A percentile compares a stretch with the other conserved stretches of the same genome.
phyloP scores from a whole-genome alignment of 2,888 invertebrate genomes.

The Epiblema foenella region DNA sequence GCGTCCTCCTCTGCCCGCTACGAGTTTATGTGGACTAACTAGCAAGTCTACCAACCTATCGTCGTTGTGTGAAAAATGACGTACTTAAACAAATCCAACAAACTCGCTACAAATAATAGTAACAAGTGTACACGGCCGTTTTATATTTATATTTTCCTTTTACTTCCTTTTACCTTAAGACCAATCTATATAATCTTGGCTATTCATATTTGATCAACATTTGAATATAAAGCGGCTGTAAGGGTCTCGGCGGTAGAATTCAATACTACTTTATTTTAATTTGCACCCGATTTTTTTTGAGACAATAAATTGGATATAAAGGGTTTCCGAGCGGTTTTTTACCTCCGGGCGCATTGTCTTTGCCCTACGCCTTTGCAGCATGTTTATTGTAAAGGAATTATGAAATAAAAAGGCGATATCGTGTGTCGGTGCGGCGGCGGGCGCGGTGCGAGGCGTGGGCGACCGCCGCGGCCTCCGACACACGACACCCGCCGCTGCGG shows the following conservation, averaged over 20 bases:
- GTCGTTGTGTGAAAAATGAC: conserved; percentile 12
- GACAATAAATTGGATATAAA: conserved; percentile 82
- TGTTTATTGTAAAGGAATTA: conserved; percentile 80
- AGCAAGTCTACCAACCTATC: neutral
- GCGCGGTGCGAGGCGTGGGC: conserved; percentile 56
- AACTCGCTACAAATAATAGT: neutral
- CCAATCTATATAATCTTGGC: conserved; percentile 47
- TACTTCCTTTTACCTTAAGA: conserved; percentile 43
- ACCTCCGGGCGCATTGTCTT: conserved; percentile 85
- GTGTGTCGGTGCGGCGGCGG: conserved; percentile 72
- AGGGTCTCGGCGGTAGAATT: conserved; percentile 59
- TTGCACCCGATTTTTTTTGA: conserved; percentile 85
- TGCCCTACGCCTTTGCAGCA: conserved; percentile 80
- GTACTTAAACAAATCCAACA: conserved; percentile 28
- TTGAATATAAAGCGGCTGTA: conserved; percentile 59
- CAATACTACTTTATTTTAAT: conserved; percentile 76
- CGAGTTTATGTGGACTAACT: conserved; percentile 28
- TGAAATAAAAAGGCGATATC: conserved; percentile 83
- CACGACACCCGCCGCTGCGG: conserved; percentile 64
- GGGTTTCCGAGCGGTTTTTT: conserved; percentile 79
- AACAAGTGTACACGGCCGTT: conserved; percentile 10
- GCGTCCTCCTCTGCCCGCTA: conserved; percentile 32
- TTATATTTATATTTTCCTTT: conserved; percentile 30
- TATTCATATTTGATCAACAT: conserved; percentile 48
- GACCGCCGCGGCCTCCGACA: conserved; percentile 62